These are phyloP conservation scores for Synanthedon vespiformis DNA, from an alignment of 2,888 invertebrate species.

Conservation along the genomic window DNA sequence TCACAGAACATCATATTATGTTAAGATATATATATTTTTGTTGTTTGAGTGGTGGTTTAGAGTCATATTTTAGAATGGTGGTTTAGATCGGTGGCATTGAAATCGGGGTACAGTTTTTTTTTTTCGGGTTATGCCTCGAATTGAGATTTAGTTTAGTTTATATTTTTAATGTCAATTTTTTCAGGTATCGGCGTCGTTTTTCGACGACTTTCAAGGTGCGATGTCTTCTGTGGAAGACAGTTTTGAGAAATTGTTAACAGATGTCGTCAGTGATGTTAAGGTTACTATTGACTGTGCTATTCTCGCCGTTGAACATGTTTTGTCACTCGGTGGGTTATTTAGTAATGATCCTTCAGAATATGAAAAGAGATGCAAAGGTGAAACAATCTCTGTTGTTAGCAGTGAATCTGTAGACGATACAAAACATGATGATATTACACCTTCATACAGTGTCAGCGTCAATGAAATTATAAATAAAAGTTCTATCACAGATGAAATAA, in stretches of 20 bases:
- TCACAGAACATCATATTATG: no score
- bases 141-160: not conserved
- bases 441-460: not conserved
- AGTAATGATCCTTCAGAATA: constrained; percentile 13
- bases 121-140: no score
- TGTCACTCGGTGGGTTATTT: constrained; percentile 19
- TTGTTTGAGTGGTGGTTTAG: no score
- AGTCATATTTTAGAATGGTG: no score
- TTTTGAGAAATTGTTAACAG: constrained; percentile 40
- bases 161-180: not conserved
- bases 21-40: no score
- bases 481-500: constrained; percentile 10
- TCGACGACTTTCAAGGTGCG: constrained; percentile 32
- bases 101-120: no score
- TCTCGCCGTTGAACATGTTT: constrained; percentile 40
- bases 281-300: constrained; percentile 48
- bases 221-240: constrained; percentile 33
- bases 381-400: not conserved
- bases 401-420: not conserved
- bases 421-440: not conserved
- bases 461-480: constrained; percentile 1
- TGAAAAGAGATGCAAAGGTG: constrained; percentile 14
- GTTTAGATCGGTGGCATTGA: no score
- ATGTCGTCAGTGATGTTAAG: constrained; percentile 43
- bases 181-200: constrained; percentile 39